phyloP scores from a whole-genome alignment of 2,888 invertebrate genomes.

The Xylocampa areola region DNA sequence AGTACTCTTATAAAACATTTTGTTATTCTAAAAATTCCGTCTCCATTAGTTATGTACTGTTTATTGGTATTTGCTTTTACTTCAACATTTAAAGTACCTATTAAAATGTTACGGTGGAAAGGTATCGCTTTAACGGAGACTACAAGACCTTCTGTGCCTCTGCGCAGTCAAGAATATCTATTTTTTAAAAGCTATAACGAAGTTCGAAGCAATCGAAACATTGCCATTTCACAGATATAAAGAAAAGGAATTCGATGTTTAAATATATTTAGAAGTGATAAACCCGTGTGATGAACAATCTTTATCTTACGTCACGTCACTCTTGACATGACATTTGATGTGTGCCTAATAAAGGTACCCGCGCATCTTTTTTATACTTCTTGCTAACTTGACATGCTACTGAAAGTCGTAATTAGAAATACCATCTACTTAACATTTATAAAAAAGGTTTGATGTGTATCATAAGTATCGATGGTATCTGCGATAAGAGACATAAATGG shows the following conservation, averaged over 20 bases:
- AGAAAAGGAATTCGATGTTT: conserved; percentile 51
- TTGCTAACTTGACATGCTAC: conserved; percentile 4
- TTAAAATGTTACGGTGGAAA: conserved; percentile 37
- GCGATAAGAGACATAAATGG: conserved; percentile 65
- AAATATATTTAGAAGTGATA: conserved; percentile 3
- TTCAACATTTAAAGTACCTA: conserved; percentile 39
- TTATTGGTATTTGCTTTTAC: conserved; percentile 60
- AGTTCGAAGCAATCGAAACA: conserved; percentile 15
- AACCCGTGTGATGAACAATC: conserved; percentile 5
- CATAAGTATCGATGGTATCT: conserved; percentile 59
- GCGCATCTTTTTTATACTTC: conserved; percentile 4
- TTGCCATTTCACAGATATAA: conserved; percentile 52
- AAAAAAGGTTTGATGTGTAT: conserved; percentile 30
- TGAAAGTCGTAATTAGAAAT: conserved; percentile 1
- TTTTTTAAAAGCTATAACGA: conserved; percentile 11
- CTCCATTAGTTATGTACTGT: conserved; percentile 27
- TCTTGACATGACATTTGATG: conserved; percentile 24
- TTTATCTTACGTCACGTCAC: conserved; percentile 44
- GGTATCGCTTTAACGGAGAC: conserved; percentile 34
- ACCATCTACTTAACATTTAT: conserved; percentile 4
- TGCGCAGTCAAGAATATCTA: conserved; percentile 33
- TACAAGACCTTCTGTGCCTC: conserved; percentile 16
- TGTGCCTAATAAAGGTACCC: too few species aligned
- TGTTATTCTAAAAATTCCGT: conserved; percentile 30
- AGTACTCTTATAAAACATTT: background rate